A percentile compares a stretch with the other conserved stretches of the same genome.
These are phyloP conservation scores for Lycocorax pyrrhopterus DNA, from an alignment of 2,113 vertebrate genomes.

Conservation along the genomic window DNA sequence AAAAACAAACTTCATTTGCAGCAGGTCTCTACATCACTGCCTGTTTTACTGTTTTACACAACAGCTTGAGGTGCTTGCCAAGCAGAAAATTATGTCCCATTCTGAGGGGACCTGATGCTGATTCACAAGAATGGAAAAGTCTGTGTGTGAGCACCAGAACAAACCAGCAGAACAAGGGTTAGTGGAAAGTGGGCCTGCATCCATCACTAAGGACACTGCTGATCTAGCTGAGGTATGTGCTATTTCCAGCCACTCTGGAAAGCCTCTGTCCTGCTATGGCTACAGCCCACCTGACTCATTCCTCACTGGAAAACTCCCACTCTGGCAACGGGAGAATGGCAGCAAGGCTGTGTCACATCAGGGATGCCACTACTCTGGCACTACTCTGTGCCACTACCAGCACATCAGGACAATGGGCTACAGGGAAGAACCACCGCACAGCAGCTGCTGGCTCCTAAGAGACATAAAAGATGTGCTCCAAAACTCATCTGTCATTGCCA, in stretches of 20 bases:
- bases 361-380: not conserved
- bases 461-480: not conserved
- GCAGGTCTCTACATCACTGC: not conserved
- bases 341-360: not conserved
- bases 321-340: not conserved
- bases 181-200: not conserved
- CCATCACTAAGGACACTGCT: not conserved
- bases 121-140: not conserved
- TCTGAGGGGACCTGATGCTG: not conserved
- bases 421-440: not conserved
- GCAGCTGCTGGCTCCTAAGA: not conserved
- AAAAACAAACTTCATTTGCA: not conserved
- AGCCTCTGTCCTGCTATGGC: not conserved
- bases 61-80: not conserved
- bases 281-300: not conserved
- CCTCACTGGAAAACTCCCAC: not conserved
- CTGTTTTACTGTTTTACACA: not conserved
- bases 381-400: not conserved
- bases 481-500: not conserved
- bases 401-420: not conserved
- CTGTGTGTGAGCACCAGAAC: not conserved
- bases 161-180: not conserved
- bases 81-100: not conserved
- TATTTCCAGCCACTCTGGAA: not conserved
- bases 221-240: not conserved